Evolutionary conservation across 2,797 vertebrate genomes (phyloP), one percentile per base, ranked within the genome.

Genomic region (Acanthurus lineatus): DNA sequence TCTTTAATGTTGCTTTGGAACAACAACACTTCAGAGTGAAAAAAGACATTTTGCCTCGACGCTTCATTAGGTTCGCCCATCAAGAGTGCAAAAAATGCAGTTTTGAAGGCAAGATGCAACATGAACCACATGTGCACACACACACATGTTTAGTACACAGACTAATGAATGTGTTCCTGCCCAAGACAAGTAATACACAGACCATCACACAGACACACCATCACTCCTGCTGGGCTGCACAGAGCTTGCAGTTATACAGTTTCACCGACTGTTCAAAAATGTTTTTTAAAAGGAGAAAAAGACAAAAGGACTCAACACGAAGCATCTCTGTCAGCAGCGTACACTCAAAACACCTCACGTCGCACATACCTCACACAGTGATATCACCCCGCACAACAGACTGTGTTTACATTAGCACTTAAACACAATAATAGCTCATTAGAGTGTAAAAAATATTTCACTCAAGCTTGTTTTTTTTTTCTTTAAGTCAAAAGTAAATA

Each of bases 51-150:
- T 83, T 67, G 67, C 44, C 32, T 59, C 32, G 3, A 81, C 1
- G 69, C 61, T 52, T 90, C 88, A 85, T 87, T 86, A 69, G 45
- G 5, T 74, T 79, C 4, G 5, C 57, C 54, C 80, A 79, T 79
- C 64, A 52, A 38, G 4, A 76, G 58, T 75, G 73, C n/a, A n/a
- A n/a, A 64, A 65, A 67, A 78, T 48, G 32, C 32, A 35, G 32
- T 35, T 35, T 6, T 81, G 62, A 62, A 51, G 70, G 32, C 22
- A 35, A 77, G 52, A 77, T 64, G 52, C 42, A 80, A 65, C 59
- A 73, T 77, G 35, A 79, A 61, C 28, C 76, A 73, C 68, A 74
- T 68, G 76, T 66, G 51, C 25, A 14, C 54, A 32, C 40, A 75
- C 8, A 75, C 8, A 38, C 32, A 35, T 35, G 32, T 65, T 47